Evolutionary conservation across 2,113 vertebrate genomes (phyloP).

Genomic region (Speoplatyrhinus poulsoni): DNA sequence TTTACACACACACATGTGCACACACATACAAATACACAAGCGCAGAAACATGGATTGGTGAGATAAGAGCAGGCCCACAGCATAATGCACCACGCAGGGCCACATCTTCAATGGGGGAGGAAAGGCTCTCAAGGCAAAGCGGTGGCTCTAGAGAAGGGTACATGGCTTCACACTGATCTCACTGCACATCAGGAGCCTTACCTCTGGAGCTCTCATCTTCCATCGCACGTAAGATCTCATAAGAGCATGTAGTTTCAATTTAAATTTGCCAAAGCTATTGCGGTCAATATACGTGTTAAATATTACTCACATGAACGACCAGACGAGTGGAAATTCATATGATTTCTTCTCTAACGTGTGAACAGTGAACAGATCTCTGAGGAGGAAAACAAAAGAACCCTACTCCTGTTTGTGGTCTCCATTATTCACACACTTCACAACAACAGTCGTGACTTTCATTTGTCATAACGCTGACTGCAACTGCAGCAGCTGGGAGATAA

Average conservation of each 20-base stretch:
- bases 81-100: too few relatives aligned
- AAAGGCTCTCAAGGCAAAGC: not conserved
- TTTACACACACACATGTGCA: not conserved
- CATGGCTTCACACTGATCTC: constrained; percentile 25
- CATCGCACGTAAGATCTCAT: constrained; percentile 7
- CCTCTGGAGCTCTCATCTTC: not conserved
- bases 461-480: constrained; percentile 2
- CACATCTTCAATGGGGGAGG: not conserved
- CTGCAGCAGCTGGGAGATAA: constrained; percentile 51
- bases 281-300: too few relatives aligned
- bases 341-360: too few relatives aligned
- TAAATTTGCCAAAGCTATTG: too few relatives aligned
- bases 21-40: not conserved
- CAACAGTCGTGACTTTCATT: not conserved
- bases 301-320: too few relatives aligned
- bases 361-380: too few relatives aligned
- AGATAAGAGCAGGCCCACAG: not conserved
- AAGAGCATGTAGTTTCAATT: too few relatives aligned
- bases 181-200: constrained; percentile 2
- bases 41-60: too few relatives aligned
- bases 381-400: too few relatives aligned
- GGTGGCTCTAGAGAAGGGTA: not conserved
- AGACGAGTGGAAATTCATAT: too few relatives aligned
- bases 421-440: not conserved
- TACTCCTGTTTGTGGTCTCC: too few relatives aligned